Evolutionary conservation across 2,888 invertebrate species (phyloP).

Genomic region (Hoplodrina ambigua): DNA sequence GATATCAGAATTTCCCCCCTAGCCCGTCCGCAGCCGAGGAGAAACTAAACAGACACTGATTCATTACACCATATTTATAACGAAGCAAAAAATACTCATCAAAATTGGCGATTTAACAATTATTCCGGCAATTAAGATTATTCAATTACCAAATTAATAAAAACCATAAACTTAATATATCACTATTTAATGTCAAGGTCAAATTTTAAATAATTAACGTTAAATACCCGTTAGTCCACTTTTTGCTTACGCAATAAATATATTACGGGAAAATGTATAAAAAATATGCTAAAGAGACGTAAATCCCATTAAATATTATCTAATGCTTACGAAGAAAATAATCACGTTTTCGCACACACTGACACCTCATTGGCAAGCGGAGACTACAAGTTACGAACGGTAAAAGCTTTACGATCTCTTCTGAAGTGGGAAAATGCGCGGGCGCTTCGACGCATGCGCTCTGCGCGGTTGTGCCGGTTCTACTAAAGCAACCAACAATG

Average conservation of each 20-base stretch:
- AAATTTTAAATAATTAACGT: conserved; percentile 31
- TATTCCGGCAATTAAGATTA: conserved; percentile 15
- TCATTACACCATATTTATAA: conserved; percentile 36
- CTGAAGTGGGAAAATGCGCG: conserved; percentile 40
- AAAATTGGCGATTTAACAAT: neutral
- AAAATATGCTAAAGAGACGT: conserved; percentile 31
- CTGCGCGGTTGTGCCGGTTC: conserved; percentile 79
- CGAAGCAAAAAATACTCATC: conserved; percentile 1
- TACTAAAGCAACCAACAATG: conserved; percentile 81
- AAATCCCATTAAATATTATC: conserved; percentile 24
- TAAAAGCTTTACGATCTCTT: conserved; percentile 33
- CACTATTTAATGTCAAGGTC: conserved; percentile 59
- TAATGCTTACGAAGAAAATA: conserved; percentile 54
- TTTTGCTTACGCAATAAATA: conserved; percentile 19
- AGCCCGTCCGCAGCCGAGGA: conserved; percentile 39
- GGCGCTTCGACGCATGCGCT: conserved; percentile 79
- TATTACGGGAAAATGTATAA: conserved; percentile 23
- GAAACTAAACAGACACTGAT: conserved; percentile 42
- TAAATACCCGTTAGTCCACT: conserved; percentile 38
- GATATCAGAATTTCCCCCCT: conserved; percentile 73
- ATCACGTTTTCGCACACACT: conserved; percentile 63
- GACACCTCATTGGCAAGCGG: conserved; percentile 66
- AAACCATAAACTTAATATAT: conserved; percentile 28
- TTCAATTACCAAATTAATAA: conserved; percentile 25
- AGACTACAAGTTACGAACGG: conserved; percentile 27